Evolutionary conservation across 2,888 invertebrate species (phyloP), one percentile per base, ranked within the genome.

Genomic region (Ectemnius cavifrons): DNA sequence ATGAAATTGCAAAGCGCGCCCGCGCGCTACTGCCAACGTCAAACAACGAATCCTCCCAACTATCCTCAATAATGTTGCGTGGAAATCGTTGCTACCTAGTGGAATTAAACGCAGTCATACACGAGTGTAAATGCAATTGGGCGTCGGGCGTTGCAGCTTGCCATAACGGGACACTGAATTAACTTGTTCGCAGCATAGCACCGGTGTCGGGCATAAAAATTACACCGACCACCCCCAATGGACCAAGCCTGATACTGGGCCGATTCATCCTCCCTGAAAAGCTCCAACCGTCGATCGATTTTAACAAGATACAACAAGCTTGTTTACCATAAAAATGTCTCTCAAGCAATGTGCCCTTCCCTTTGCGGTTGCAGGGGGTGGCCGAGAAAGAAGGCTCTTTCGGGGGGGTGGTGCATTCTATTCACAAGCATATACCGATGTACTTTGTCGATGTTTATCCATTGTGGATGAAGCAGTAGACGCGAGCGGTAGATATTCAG

Each of bases 361-460:
- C 8, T 11, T 37, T 8, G 28, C 28, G 28, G 28, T 8, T 37
- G 37, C 37, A 37, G 37, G 37, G 5, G 37, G 37, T 37, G 11
- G 8, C 52, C 52, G 16, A 52, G 14, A 52, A 23, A 20, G 56
- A 57, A 70, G 67, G 65, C 67, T 74, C 75, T 70, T 73, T 69
- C 52, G 63, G 60, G 66, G 67, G 67, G 20, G 60, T n/a, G 66
- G 67, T 64, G 20, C 71, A 65, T 60, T 47, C 68, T 70, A 71
- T 73, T 66, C 68, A 58, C 62, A 69, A 70, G 8, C 5, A 8
- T 27, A 27, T 76, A 67, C 61, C 58, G 72, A 60, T 63, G 70
- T 56, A 70, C 28, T 8, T 37, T 63, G 61, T 46, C 52, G 52
- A 64, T 82, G 78, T 82, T 82, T 82, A 80, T 66, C 73, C 70